phyloP scores from a whole-genome alignment of 2,888 invertebrate species.

The Coelinius sp. region DNA sequence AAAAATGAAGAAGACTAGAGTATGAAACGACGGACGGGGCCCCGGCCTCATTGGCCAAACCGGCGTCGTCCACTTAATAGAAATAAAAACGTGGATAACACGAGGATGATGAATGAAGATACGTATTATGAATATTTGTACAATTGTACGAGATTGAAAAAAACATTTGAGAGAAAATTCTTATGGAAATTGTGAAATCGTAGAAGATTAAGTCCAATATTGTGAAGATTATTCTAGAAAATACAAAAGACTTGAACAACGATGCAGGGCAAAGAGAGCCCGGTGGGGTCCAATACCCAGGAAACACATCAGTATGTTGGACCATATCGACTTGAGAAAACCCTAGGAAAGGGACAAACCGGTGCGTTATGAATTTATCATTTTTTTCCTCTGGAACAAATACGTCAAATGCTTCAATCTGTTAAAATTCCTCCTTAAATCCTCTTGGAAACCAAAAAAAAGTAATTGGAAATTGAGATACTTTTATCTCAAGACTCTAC shows the following conservation, averaged over 20 bases:
- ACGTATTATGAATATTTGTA: slow-evolving; percentile 7
- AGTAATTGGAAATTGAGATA: too few species aligned
- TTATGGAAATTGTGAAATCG: background rate
- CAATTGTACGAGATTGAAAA: slow-evolving; percentile 16
- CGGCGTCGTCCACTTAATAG: slow-evolving; percentile 31
- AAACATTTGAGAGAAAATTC: background rate
- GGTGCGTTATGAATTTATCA: slow-evolving; percentile 76
- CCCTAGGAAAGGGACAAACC: slow-evolving; percentile 99
- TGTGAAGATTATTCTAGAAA: slow-evolving; percentile 57
- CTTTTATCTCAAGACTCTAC: too few species aligned
- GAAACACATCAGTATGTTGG: slow-evolving; percentile 96
- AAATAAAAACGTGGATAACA: slow-evolving; percentile 30
- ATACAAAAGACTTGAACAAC: slow-evolving; percentile 59
- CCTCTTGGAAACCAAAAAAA: too few species aligned
- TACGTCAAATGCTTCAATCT: too few species aligned
- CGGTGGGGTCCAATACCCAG: slow-evolving; percentile 69
- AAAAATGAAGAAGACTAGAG: slow-evolving; percentile 1
- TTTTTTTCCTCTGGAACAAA: too few species aligned
- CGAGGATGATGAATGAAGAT: slow-evolving; percentile 16
- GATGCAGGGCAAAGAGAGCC: slow-evolving; percentile 67
- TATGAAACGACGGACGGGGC: slow-evolving; percentile 31
- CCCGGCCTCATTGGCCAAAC: slow-evolving; percentile 37
- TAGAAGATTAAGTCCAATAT: slow-evolving; percentile 1
- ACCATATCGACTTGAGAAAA: slow-evolving; percentile 98
- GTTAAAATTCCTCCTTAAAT: too few species aligned